Conservation (phyloP, 2,888 invertebrate genomes). For the Ochropleura plecta region DNA sequence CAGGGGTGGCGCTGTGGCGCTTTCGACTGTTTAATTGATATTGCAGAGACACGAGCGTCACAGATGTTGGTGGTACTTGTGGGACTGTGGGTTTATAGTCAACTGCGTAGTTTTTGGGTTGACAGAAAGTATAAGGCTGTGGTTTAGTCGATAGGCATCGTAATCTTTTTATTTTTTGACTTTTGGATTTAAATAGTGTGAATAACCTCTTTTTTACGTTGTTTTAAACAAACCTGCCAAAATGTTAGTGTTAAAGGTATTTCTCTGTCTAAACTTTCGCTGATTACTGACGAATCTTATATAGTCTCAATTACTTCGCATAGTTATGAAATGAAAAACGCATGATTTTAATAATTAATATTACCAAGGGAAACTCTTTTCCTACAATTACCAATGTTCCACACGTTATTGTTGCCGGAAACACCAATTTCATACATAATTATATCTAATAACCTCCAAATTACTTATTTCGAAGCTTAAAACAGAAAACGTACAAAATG, state of each 20-base stretch:
- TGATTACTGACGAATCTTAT: neutral
- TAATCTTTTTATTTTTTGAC: neutral
- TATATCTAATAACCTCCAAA: conserved; percentile 37
- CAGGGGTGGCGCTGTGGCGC: conserved; percentile 83
- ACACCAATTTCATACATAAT: conserved; percentile 40
- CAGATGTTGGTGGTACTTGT: conserved; percentile 76
- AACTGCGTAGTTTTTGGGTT: conserved; percentile 17
- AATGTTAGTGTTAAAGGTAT: neutral
- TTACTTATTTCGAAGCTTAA: conserved; percentile 47
- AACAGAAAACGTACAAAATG: conserved; percentile 68
- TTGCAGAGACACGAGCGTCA: conserved; percentile 73
- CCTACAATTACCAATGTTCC: conserved; percentile 38
- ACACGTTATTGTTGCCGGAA: conserved; percentile 40
- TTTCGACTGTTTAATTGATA: conserved; percentile 83
- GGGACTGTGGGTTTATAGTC: conserved; percentile 36
- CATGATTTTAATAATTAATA: conserved; percentile 6
- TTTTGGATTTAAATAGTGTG: neutral
- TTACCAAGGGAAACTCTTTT: conserved; percentile 20
- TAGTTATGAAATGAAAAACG: too few relatives aligned
- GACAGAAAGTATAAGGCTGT: neutral
- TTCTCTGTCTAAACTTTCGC: neutral
- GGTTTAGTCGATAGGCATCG: neutral
- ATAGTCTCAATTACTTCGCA: neutral
- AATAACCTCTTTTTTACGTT: neutral
- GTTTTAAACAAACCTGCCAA: neutral